Evolutionary conservation across 2,797 vertebrate species (phyloP).

Genomic region (Molossus molossus): DNA sequence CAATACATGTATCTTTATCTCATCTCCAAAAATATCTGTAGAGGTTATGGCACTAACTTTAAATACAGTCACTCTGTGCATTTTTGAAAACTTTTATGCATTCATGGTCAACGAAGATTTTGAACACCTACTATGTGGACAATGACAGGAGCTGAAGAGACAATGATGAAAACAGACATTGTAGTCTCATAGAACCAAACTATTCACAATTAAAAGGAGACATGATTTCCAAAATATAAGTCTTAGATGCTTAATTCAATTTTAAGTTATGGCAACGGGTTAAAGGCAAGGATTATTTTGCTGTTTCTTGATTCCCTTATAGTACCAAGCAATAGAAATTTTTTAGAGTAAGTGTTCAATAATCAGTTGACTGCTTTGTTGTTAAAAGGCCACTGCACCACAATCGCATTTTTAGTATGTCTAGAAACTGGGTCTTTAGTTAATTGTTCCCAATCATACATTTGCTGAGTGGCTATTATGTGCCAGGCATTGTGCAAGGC

Average conservation of each 20-base stretch:
- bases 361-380: slow-evolving; percentile 13
- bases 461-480: neutral
- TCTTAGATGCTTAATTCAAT: slow-evolving; percentile 52
- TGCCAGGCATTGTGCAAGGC: slow-evolving; percentile 48
- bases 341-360: slow-evolving; percentile 56
- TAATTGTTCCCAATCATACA: slow-evolving; percentile 30
- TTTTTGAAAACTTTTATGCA: slow-evolving; percentile 23
- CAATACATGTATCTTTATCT: neutral
- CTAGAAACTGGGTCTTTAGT: slow-evolving; percentile 30
- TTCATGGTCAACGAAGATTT: slow-evolving; percentile 23
- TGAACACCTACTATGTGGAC: neutral
- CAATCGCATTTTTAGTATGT: neutral
- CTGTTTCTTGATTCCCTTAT: neutral
- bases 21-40: neutral
- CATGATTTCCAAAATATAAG: neutral
- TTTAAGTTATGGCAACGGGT: neutral
- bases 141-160: neutral
- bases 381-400: neutral
- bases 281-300: slow-evolving; percentile 14
- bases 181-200: slow-evolving; percentile 4
- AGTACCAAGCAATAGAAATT: neutral
- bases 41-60: neutral
- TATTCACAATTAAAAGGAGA: neutral
- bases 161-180: neutral
- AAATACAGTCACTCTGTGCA: neutral